A percentile compares a stretch with the other conserved stretches of the same genome.
Conservation (phyloP, 2,797 vertebrate species). For the Phoebastria nigripes region DNA sequence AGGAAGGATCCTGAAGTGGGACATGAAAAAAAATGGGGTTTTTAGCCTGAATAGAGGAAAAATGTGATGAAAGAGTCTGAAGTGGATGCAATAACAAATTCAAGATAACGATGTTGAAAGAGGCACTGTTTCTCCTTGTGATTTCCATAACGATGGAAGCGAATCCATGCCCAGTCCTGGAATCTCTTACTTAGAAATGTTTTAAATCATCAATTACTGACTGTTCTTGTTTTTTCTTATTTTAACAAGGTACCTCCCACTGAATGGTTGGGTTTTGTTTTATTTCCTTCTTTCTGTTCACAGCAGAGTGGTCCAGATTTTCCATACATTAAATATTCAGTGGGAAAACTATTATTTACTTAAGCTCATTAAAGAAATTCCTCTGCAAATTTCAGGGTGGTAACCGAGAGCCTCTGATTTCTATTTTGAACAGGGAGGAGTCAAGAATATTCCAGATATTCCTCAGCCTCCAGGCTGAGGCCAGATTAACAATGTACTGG, state of each 20-base stretch:
- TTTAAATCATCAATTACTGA: background rate
- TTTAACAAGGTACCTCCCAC: background rate
- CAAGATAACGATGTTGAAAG: background rate
- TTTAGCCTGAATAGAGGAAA: background rate
- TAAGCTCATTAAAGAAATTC: background rate
- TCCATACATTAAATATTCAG: background rate
- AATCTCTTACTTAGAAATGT: background rate
- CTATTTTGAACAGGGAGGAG: slow-evolving; percentile 13
- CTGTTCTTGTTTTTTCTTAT: background rate
- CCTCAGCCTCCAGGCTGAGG: background rate
- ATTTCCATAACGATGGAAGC: background rate
- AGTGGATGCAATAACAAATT: background rate
- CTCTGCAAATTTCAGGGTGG: background rate
- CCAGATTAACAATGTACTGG: background rate
- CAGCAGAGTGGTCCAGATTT: background rate
- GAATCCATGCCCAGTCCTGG: background rate
- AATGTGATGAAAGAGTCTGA: background rate
- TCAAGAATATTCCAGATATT: slow-evolving; percentile 36
- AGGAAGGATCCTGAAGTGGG: background rate
- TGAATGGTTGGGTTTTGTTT: background rate
- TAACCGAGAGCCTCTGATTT: background rate
- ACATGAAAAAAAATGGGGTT: background rate
- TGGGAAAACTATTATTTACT: background rate
- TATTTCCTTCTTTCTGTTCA: background rate
- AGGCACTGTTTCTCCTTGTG: background rate